phyloP scores from a whole-genome alignment of 2,888 invertebrate genomes.

The Antheraea assamensis region DNA sequence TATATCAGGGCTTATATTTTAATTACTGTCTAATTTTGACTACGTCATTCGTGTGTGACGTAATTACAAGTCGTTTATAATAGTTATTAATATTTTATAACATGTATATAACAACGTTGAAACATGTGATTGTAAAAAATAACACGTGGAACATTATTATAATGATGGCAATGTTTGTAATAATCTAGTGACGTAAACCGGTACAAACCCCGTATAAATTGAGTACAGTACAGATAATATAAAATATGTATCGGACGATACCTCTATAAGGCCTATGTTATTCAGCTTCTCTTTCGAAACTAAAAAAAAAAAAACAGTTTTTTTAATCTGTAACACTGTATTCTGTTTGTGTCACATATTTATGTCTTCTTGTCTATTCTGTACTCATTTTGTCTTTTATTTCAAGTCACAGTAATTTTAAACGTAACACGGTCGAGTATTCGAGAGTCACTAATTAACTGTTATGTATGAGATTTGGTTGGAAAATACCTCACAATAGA shows the following conservation, averaged over 20 bases:
- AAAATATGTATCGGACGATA: neutral
- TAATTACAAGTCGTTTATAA: neutral
- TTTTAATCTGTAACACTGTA: neutral
- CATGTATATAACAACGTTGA: neutral
- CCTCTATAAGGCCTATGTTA: neutral
- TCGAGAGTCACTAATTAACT: conserved; percentile 10
- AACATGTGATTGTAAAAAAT: neutral
- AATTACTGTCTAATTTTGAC: neutral
- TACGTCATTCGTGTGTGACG: neutral
- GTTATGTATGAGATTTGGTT: conserved; percentile 55
- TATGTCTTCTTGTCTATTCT: neutral
- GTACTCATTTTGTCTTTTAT: conserved; percentile 15
- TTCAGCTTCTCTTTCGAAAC: neutral
- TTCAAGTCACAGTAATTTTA: conserved; percentile 11
- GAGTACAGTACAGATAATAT: conserved; percentile 8
- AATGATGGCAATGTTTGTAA: conserved; percentile 6
- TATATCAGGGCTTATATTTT: neutral
- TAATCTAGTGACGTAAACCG: neutral
- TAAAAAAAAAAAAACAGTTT: neutral
- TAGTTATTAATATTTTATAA: neutral
- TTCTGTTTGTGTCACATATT: neutral
- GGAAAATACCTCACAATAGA: conserved; percentile 68
- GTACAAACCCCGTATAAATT: neutral
- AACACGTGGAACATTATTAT: neutral
- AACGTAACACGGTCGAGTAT: conserved; percentile 11